These are phyloP conservation scores for Riptortus pedestris DNA, from an alignment of 1,140 invertebrate genomes.

Conservation along the genomic window DNA sequence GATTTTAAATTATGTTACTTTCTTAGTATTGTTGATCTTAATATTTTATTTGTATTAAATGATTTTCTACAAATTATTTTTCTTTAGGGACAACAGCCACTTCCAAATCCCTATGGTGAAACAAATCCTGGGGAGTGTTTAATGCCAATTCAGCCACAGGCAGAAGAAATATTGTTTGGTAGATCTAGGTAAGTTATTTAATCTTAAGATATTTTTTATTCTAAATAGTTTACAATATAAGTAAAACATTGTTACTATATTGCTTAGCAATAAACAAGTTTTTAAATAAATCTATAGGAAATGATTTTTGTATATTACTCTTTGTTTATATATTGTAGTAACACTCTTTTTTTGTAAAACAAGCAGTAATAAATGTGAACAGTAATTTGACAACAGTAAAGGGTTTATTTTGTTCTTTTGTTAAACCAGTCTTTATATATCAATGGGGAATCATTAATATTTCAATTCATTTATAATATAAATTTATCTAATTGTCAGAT, in stretches of 20 bases:
- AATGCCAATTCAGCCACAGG: conserved; percentile 62
- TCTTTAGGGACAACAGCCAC: conserved; percentile 42
- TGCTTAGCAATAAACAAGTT: neutral
- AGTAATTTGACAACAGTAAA: no score
- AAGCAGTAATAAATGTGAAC: no score
- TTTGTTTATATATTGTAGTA: no score
- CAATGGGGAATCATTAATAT: no score
- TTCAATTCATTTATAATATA: no score
- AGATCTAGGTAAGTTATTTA: conserved; percentile 51
- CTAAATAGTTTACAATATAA: neutral
- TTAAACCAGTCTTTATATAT: no score
- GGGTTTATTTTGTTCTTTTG: no score
- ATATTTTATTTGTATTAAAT: neutral
- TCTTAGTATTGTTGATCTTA: neutral
- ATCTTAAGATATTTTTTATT: neutral
- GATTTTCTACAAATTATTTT: neutral
- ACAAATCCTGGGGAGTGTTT: conserved; percentile 50
- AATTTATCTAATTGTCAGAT: no score
- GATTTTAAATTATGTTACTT: neutral
- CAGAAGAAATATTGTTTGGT: conserved; percentile 70
- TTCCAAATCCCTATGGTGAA: conserved; percentile 77
- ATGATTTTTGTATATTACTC: no score
- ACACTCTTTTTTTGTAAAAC: no score
- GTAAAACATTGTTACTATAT: neutral
- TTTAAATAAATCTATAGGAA: no score